A percentile compares a stretch with the other conserved stretches of the same genome.
Conservation (phyloP, 1,140 invertebrate genomes). For the Mamestra configurata region DNA sequence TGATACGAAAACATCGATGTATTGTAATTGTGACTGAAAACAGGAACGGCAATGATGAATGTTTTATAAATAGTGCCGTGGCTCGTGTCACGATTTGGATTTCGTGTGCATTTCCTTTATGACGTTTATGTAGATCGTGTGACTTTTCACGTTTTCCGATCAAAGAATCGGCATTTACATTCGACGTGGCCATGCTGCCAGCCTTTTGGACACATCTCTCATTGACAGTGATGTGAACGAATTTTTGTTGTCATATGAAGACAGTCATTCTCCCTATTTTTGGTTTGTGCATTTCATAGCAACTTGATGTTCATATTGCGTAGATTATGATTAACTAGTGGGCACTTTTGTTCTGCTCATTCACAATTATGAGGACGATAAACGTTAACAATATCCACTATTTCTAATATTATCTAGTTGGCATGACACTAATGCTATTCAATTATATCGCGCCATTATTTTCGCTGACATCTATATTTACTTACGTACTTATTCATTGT, state of each 20-base stretch:
- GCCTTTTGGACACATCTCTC: too few species aligned
- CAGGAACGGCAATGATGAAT: conserved; percentile 1
- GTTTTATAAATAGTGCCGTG: conserved; percentile 40
- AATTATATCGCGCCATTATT: conserved; percentile 33
- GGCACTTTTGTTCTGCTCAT: background rate
- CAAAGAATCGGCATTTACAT: too few species aligned
- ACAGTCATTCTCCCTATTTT: too few species aligned
- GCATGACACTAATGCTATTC: conserved; percentile 12
- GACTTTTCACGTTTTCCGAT: background rate
- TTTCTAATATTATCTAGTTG: conserved; percentile 29
- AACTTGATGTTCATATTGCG: too few species aligned
- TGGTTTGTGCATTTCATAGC: too few species aligned
- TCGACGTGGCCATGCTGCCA: background rate
- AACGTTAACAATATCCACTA: background rate
- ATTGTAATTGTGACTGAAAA: conserved; percentile 30
- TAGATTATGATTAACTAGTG: background rate
- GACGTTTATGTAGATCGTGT: background rate
- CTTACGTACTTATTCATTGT: background rate
- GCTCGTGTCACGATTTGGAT: background rate
- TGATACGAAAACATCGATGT: conserved; percentile 35
- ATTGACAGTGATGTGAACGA: too few species aligned
- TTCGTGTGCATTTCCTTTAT: background rate
- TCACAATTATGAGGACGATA: background rate
- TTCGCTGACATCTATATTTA: conserved; percentile 6
- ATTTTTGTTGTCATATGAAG: too few species aligned